A percentile compares a stretch with the other conserved stretches of the same genome.
These are phyloP conservation scores for Phyto melanocephala DNA, from an alignment of 2,888 invertebrate species.

Conservation along the genomic window DNA sequence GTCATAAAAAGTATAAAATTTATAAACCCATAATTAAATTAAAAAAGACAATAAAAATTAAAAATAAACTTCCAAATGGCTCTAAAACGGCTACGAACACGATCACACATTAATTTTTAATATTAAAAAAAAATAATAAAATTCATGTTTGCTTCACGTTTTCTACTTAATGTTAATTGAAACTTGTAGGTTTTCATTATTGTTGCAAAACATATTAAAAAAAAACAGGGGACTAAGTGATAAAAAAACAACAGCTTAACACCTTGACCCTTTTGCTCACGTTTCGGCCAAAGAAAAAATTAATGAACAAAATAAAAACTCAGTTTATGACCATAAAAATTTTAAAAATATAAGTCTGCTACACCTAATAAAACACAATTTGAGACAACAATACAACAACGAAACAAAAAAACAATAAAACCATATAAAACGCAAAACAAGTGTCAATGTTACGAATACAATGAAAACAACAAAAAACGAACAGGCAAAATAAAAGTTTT, in stretches of 20 bases:
- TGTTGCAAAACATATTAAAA: constrained; percentile 36
- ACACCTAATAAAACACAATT: constrained; percentile 55
- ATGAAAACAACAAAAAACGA: constrained; percentile 40
- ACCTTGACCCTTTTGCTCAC: constrained; percentile 56
- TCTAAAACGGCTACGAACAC: background rate
- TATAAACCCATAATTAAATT: too few species aligned
- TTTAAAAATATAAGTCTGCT: constrained; percentile 35
- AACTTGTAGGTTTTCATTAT: constrained; percentile 62
- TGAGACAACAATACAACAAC: constrained; percentile 29
- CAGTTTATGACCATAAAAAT: constrained; percentile 56
- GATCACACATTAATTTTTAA: background rate
- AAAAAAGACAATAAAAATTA: too few species aligned
- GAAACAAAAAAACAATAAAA: constrained; percentile 30
- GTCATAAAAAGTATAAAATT: too few species aligned
- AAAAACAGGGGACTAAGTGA: background rate
- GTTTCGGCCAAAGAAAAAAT: constrained; percentile 13
- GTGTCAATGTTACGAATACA: constrained; percentile 60
- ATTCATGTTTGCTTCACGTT: background rate
- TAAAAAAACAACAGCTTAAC: constrained; percentile 46
- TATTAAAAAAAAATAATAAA: background rate
- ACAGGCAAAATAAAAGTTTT: constrained; percentile 51
- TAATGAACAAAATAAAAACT: constrained; percentile 2
- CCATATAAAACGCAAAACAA: constrained; percentile 59
- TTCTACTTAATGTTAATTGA: constrained; percentile 53
- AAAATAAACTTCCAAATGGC: background rate